Evolutionary conservation across 2,797 vertebrate species (phyloP).

Genomic region (Manis crassicaudata): DNA sequence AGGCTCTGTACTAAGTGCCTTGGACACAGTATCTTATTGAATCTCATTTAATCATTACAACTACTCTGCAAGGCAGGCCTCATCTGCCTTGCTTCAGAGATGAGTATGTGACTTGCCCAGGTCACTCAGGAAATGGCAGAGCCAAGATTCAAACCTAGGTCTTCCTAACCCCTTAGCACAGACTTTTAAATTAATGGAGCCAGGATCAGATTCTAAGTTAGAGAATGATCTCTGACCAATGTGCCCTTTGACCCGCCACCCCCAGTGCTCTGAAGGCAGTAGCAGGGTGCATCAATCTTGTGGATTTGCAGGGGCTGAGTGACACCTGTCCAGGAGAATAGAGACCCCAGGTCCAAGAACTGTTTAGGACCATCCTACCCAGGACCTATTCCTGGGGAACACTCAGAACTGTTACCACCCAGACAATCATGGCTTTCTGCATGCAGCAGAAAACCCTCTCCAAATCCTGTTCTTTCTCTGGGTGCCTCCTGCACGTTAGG

Average conservation of each 20-base stretch:
- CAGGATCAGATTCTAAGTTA: not conserved
- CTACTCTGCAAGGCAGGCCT: not conserved
- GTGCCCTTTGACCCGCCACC: not conserved
- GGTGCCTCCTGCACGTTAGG: not conserved
- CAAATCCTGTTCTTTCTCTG: not conserved
- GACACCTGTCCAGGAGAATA: not conserved
- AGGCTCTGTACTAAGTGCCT: slow-evolving; percentile 51
- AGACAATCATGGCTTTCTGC: not conserved
- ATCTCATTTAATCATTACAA: slow-evolving; percentile 60
- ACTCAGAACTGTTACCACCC: not conserved
- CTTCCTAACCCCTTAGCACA: not conserved
- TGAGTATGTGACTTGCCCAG: not conserved
- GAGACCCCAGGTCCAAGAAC: not conserved
- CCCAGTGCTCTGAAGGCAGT: not conserved
- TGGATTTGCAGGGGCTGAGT: not conserved
- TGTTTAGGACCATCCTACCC: not conserved
- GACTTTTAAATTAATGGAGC: not conserved
- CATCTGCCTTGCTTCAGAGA: not conserved
- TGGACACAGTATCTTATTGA: slow-evolving; percentile 35
- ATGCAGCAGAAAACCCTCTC: not conserved
- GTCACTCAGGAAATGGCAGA: slow-evolving; percentile 9
- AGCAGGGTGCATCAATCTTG: not conserved
- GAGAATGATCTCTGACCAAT: not conserved
- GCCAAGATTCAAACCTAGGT: not conserved
- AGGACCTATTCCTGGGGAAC: not conserved